These are phyloP conservation scores for Amblyopsis rosae DNA, from an alignment of 2,113 vertebrate species.

Conservation along the genomic window DNA sequence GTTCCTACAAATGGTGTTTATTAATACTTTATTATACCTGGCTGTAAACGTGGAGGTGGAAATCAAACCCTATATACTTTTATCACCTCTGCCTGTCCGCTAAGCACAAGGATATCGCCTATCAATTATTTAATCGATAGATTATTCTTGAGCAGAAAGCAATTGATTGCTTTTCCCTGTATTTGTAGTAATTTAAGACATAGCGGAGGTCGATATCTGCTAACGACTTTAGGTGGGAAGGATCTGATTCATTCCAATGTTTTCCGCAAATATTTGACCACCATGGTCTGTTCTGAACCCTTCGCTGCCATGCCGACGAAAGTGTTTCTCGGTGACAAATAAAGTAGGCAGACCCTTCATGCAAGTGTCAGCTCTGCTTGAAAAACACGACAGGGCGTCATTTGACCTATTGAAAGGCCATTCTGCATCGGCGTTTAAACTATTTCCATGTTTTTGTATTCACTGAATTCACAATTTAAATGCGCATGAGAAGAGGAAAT, in stretches of 20 bases:
- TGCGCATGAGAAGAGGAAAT: background rate
- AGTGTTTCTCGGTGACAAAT: too few species aligned
- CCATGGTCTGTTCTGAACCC: too few species aligned
- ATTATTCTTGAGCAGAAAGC: conserved; percentile 67
- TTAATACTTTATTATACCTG: conserved; percentile 48
- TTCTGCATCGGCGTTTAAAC: too few species aligned
- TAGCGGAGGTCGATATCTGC: conserved; percentile 63
- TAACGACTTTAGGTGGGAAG: conserved; percentile 64
- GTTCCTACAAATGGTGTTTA: conserved; percentile 59
- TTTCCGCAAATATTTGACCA: background rate
- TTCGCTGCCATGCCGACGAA: too few species aligned
- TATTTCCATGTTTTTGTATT: too few species aligned
- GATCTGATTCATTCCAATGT: conserved; percentile 51
- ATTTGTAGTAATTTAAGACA: conserved; percentile 65
- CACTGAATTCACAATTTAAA: background rate
- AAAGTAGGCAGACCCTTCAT: background rate
- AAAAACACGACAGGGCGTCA: background rate
- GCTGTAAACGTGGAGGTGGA: conserved; percentile 38
- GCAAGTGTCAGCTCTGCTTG: background rate
- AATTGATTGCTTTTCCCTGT: conserved; percentile 66
- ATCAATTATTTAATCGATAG: conserved; percentile 67
- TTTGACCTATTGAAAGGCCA: background rate
- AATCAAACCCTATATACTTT: conserved; percentile 48
- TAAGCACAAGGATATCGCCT: conserved; percentile 60
- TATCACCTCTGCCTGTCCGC: conserved; percentile 64